Evolutionary conservation across 1,140 invertebrate species (phyloP).

Genomic region (Oedothorax gibbosus): DNA sequence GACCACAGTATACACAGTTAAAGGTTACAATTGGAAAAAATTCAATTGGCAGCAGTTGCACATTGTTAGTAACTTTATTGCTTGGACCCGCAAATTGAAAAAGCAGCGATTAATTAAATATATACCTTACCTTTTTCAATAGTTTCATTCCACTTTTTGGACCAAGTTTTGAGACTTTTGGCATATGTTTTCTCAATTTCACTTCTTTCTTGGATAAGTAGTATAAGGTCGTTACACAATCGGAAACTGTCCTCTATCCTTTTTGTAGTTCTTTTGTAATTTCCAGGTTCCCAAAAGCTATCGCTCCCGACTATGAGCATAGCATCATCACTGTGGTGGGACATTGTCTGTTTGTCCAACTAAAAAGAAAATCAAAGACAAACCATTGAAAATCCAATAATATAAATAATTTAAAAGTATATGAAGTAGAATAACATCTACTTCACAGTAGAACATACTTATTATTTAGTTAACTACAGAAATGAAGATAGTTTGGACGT

Average conservation of each 20-base stretch:
- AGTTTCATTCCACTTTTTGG: slow-evolving; percentile 97
- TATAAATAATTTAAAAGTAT: too few relatives aligned
- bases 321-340: slow-evolving; percentile 95
- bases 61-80: too few relatives aligned
- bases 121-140: slow-evolving; percentile 85
- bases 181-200: slow-evolving; percentile 98
- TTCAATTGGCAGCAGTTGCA: too few relatives aligned
- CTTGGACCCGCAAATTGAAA: background rate
- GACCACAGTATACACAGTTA: background rate
- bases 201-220: slow-evolving; percentile 88
- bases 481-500: too few relatives aligned
- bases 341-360: slow-evolving; percentile 74
- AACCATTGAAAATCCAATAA: background rate
- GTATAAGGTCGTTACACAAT: slow-evolving; percentile 90
- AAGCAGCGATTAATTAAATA: background rate
- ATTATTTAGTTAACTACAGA: too few relatives aligned
- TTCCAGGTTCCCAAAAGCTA: slow-evolving; percentile 98
- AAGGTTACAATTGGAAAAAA: too few relatives aligned
- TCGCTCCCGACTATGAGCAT: slow-evolving; percentile 89
- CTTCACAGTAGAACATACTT: too few relatives aligned
- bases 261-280: slow-evolving; percentile 96
- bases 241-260: slow-evolving; percentile 95
- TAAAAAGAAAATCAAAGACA: slow-evolving; percentile 2
- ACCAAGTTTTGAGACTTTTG: slow-evolving; percentile 91
- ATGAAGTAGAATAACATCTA: too few relatives aligned